phyloP scores from a whole-genome alignment of 2,113 vertebrate species.

The Bagarius yarrelli region DNA sequence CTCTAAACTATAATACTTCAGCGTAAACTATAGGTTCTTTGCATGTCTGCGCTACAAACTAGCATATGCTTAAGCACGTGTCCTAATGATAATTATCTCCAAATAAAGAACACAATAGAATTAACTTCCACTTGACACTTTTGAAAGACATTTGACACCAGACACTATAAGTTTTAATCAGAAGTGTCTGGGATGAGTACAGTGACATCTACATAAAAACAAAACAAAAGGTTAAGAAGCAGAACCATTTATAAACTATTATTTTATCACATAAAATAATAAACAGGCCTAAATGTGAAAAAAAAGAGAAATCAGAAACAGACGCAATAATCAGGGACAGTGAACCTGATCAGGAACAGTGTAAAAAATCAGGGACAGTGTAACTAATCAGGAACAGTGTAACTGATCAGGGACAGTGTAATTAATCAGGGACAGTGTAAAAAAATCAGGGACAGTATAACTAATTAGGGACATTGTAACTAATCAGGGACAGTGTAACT shows the following conservation, averaged over 20 bases:
- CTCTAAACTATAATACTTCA: background rate
- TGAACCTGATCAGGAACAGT: too few species aligned
- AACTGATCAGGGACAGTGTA: too few species aligned
- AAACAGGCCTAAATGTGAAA: background rate
- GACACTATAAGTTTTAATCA: background rate
- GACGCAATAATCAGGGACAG: background rate
- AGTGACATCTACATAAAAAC: background rate
- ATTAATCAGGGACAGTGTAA: background rate
- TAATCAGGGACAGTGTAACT: too few species aligned
- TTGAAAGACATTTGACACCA: background rate
- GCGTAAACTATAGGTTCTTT: background rate
- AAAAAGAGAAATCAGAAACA: too few species aligned
- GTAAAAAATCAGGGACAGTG: background rate
- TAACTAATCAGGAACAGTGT: background rate
- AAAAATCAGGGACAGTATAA: too few species aligned
- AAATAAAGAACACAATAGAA: background rate
- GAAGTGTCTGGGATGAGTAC: background rate
- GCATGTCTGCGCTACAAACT: background rate
- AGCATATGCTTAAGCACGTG: background rate
- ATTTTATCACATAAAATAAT: too few species aligned
- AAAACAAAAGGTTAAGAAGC: background rate
- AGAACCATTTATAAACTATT: background rate
- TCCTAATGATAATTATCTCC: background rate
- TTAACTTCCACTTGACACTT: background rate
- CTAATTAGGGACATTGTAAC: too few species aligned